These are phyloP conservation scores for Ctenochaetus hawaiiensis DNA, from an alignment of 2,797 vertebrate species.

Conservation along the genomic window DNA sequence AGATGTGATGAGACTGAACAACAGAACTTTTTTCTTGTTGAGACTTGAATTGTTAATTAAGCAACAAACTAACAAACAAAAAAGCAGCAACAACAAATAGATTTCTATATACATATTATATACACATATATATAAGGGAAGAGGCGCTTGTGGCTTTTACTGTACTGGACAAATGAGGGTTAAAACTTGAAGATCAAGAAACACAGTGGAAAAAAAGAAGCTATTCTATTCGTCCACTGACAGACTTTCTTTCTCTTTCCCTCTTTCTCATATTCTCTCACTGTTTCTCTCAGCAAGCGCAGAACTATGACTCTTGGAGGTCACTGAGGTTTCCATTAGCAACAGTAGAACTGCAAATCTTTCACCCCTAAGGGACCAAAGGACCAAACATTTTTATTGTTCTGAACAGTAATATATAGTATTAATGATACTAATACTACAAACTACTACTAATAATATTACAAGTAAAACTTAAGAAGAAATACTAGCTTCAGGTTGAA, in stretches of 20 bases:
- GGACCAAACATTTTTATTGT: conserved; percentile 92
- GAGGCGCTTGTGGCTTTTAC: conserved; percentile 88
- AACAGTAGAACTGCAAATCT: conserved; percentile 87
- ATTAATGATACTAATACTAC: conserved; percentile 89
- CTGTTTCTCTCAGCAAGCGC: conserved; percentile 85
- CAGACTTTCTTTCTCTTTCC: conserved; percentile 85
- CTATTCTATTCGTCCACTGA: conserved; percentile 81
- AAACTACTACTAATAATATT: conserved; percentile 88
- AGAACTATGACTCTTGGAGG: conserved; percentile 84
- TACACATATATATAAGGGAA: conserved; percentile 88
- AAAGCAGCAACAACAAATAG: conserved; percentile 89
- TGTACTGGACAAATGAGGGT: conserved; percentile 91
- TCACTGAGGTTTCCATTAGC: conserved; percentile 87
- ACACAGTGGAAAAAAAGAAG: conserved; percentile 83
- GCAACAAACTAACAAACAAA: conserved; percentile 88
- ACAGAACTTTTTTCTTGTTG: conserved; percentile 87
- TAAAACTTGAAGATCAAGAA: conserved; percentile 89
- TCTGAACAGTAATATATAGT: conserved; percentile 89
- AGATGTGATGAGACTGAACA: conserved; percentile 82
- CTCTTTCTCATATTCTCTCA: conserved; percentile 85
- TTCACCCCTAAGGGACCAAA: conserved; percentile 90
- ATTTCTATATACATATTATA: conserved; percentile 92
- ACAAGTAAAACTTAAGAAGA: conserved; percentile 85
- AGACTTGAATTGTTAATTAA: conserved; percentile 90
- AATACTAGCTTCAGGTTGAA: conserved; percentile 88